Base-by-base conservation (phyloP, 1,140 invertebrate species). In the Philotrypesis tridentata region DNA sequence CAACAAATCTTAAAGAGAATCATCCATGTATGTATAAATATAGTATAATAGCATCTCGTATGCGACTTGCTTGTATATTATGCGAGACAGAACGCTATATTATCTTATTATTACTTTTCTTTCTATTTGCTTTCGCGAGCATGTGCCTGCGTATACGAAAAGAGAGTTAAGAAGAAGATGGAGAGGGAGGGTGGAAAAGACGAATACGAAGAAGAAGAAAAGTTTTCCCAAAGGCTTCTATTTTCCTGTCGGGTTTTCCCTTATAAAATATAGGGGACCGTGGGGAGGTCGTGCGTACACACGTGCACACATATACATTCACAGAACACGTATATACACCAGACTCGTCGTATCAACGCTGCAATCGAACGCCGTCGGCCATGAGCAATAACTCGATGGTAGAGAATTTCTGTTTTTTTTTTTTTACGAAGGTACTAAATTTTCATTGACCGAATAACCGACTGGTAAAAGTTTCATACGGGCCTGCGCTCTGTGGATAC, bases 371-470 rank as follows among this genome's bases (percentile, higher is more conserved):
- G 21, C 6, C 9, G n/a, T n/a, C n/a, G 12, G 25, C 61, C 25
- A 17, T 27, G 23, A 12, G 23, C 14, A 21, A 29, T 29, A 27
- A 68, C 12, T 12, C 14, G 21, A 6, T 2, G 70, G 23, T 2
- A 23, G 37, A 61, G 61, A 76, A 68, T 29, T 43, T 48, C n/a
- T 33, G 27, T 11, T 5, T 37, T 68, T 68, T 5, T 37, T 68
- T 68, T 12, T 67, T 77, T 67, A 77, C 7, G 25, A 25, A 9
- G 9, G 33, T 14, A 77, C 37, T 77, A 77, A 67, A 77, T 77
- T 73, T 73, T 73, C 75, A 67, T 77, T 77, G 75, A n/a, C 25
- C 61, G 61, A 77, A 77, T 77, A 65, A 68, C 63, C 4, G 31
- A 27, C 37, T 67, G 37, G 27, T 67, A 77, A 77, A 48, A 67